Conservation (phyloP, 2,888 invertebrate genomes). For the Hirtodrosophila alboralis region DNA sequence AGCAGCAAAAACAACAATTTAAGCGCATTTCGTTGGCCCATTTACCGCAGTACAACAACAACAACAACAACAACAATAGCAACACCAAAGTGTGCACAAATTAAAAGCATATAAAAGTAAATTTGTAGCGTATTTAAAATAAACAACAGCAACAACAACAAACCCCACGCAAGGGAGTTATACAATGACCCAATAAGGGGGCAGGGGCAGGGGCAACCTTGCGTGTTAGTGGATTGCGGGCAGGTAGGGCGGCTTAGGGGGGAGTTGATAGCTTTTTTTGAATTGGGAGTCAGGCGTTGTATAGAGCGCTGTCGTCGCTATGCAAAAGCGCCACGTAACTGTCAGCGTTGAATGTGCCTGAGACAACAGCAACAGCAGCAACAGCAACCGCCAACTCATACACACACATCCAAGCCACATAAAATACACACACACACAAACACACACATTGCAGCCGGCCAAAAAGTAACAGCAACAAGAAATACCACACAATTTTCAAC, state of each 20-base stretch:
- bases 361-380: conserved; percentile 18
- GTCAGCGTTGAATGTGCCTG: conserved; percentile 54
- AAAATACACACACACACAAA: conserved; percentile 7
- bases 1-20: conserved; percentile 10
- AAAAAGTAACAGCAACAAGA: conserved; percentile 7
- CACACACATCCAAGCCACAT: too few species aligned
- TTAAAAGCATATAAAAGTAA: conserved; percentile 77
- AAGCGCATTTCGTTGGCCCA: conserved; percentile 23
- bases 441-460: conserved; percentile 16
- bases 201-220: neutral
- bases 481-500: conserved; percentile 45
- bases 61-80: neutral
- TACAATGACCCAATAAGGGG: conserved; percentile 42
- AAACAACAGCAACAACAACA: conserved; percentile 37
- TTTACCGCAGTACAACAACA: conserved; percentile 10
- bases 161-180: conserved; percentile 39
- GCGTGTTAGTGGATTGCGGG: conserved; percentile 23
- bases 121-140: conserved; percentile 75
- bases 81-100: conserved; percentile 53
- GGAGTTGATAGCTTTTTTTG: neutral
- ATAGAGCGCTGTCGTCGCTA: conserved; percentile 61
- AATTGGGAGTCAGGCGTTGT: too few species aligned
- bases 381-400: conserved; percentile 1
- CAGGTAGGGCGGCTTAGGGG: neutral
- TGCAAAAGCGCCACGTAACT: conserved; percentile 62